Conservation (phyloP, 2,888 invertebrate species). For the Anaspis maculata region DNA sequence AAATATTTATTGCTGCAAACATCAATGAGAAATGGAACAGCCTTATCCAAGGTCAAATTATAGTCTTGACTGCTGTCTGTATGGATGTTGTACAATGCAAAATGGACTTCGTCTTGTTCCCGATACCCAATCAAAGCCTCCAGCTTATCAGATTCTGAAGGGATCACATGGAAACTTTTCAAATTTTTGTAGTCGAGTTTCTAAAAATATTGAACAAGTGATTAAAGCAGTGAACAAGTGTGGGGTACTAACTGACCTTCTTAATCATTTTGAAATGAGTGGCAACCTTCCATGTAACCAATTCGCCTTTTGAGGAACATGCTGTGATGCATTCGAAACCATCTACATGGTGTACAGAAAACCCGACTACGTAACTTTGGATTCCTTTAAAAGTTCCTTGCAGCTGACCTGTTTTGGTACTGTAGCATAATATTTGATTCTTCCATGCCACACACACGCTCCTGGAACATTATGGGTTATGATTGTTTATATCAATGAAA, state of each 20-base stretch:
- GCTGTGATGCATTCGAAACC: constrained; percentile 44
- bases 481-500: neutral
- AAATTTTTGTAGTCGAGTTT: constrained; percentile 11
- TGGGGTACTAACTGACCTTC: constrained; percentile 34
- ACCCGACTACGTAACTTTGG: constrained; percentile 44
- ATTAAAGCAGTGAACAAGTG: neutral
- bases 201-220: constrained; percentile 12
- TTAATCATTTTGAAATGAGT: constrained; percentile 45
- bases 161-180: constrained; percentile 19
- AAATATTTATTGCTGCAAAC: constrained; percentile 24
- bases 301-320: constrained; percentile 48
- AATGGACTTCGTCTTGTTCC: constrained; percentile 11
- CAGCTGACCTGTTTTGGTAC: constrained; percentile 56
- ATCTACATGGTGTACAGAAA: constrained; percentile 42
- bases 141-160: constrained; percentile 15
- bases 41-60: constrained; percentile 13
- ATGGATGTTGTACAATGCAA: constrained; percentile 19
- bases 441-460: constrained; percentile 53
- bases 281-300: constrained; percentile 50
- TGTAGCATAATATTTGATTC: constrained; percentile 53
- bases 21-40: constrained; percentile 17
- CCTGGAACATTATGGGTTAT: constrained; percentile 38
- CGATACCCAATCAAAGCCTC: constrained; percentile 23
- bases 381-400: constrained; percentile 50
- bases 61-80: constrained; percentile 12